These are phyloP conservation scores for Parazoanthus atlanticus DNA, from an alignment of 92 coral and sea anemone genomes.

Conservation along the genomic window DNA sequence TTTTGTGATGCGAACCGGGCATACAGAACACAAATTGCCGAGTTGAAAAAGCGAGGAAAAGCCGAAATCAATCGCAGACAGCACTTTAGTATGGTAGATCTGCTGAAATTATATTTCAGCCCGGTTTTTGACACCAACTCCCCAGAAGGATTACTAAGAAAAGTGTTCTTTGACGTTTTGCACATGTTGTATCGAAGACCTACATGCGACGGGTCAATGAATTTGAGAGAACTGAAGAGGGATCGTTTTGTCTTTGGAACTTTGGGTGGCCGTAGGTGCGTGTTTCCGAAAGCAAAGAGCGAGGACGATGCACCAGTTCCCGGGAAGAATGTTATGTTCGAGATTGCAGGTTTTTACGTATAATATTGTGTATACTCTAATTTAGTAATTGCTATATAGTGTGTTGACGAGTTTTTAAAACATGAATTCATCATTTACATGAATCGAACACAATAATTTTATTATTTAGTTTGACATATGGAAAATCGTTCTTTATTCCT, in stretches of 20 bases:
- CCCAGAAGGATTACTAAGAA: conserved; percentile 83
- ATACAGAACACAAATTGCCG: conserved; percentile 82
- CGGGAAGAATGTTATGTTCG: conserved; percentile 41
- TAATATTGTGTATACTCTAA: not conserved
- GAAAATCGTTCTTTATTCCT: not conserved
- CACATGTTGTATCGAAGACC: conserved; percentile 78
- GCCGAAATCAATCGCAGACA: conserved; percentile 75
- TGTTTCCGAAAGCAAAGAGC: conserved; percentile 35
- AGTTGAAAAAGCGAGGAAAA: conserved; percentile 84
- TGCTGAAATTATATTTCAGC: conserved; percentile 81
- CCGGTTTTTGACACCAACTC: conserved; percentile 75
- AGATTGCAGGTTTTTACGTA: conserved; percentile 34
- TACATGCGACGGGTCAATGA: conserved; percentile 64
- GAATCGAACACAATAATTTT: not conserved
- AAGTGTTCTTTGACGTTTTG: conserved; percentile 87
- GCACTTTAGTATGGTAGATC: conserved; percentile 76
- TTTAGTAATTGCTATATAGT: not conserved
- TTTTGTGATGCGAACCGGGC: conserved; percentile 79
- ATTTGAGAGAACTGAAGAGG: conserved; percentile 78
- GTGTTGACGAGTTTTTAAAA: not conserved
- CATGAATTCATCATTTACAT: no score
- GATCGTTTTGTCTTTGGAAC: conserved; percentile 74
- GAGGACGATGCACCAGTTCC: conserved; percentile 38
- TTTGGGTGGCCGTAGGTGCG: conserved; percentile 57
- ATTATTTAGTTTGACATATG: not conserved